A percentile compares a stretch with the other conserved stretches of the same genome.
Evolutionary conservation across 2,888 invertebrate genomes (phyloP).

Genomic region (Embidobia sp.): DNA sequence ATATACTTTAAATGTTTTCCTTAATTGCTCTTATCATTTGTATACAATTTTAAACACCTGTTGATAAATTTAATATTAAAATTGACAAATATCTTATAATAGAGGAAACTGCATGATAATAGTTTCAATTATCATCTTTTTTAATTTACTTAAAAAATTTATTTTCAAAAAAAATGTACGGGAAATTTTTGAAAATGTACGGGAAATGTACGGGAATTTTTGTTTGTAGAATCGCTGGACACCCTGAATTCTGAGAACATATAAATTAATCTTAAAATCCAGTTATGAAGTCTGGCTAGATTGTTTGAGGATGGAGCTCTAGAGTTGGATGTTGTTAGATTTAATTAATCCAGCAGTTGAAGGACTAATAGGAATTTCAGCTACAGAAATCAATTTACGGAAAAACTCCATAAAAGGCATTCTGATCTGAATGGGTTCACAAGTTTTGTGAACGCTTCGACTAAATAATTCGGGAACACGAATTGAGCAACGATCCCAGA

Average conservation of each 20-base stretch:
- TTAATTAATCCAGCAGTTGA: slow-evolving; percentile 39
- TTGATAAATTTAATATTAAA: too few species aligned
- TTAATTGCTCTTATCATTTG: too few species aligned
- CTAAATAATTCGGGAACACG: slow-evolving; percentile 48
- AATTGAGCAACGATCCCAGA: slow-evolving; percentile 35
- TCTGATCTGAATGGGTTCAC: slow-evolving; percentile 42
- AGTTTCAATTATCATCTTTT: too few species aligned
- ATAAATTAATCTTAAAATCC: slow-evolving; percentile 52
- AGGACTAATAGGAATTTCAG: slow-evolving; percentile 29
- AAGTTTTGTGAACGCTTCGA: slow-evolving; percentile 51
- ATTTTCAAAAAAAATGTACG: too few species aligned
- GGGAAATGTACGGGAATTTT: too few species aligned
- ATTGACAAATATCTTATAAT: too few species aligned
- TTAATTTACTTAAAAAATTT: too few species aligned
- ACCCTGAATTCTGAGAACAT: slow-evolving; percentile 46
- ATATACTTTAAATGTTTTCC: too few species aligned
- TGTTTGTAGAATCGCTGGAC: too few species aligned
- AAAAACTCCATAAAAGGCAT: slow-evolving; percentile 64
- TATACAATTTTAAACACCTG: too few species aligned
- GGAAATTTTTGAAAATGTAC: too few species aligned
- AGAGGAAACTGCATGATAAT: too few species aligned
- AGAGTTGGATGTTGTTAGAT: slow-evolving; percentile 42
- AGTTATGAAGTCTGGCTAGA: slow-evolving; percentile 57
- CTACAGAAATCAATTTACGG: slow-evolving; percentile 7
- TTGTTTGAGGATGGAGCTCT: slow-evolving; percentile 52